phyloP scores from a whole-genome alignment of 2,888 invertebrate species.

The Pristionchus arcanus region DNA sequence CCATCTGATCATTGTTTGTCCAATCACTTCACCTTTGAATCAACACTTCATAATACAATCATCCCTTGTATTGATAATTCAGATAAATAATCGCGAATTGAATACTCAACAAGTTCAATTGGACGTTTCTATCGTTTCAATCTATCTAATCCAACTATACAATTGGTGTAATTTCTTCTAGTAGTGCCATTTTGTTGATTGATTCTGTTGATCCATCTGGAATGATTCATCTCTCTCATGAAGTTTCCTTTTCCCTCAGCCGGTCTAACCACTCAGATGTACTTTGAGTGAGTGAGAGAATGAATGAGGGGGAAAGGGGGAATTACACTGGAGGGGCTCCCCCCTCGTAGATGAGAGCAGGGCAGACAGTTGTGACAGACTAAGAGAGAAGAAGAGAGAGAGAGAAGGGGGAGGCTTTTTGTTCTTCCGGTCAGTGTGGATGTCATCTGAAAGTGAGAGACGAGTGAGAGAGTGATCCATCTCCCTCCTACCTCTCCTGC shows the following conservation, averaged over 20 bases:
- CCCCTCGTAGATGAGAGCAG: neutral
- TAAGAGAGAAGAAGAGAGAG: neutral
- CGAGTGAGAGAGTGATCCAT: neutral
- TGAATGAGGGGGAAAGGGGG: slow-evolving; percentile 20
- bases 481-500: neutral
- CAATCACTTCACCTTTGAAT: neutral
- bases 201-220: neutral
- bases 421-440: slow-evolving; percentile 26
- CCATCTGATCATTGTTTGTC: slow-evolving; percentile 38
- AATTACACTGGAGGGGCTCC: slow-evolving; percentile 22
- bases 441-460: slow-evolving; percentile 26
- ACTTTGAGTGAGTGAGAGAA: slow-evolving; percentile 44
- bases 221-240: slow-evolving; percentile 39
- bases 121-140: slow-evolving; percentile 46
- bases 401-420: neutral
- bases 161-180: neutral
- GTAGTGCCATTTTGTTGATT: neutral
- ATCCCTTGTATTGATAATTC: neutral
- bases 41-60: slow-evolving; percentile 37
- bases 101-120: neutral
- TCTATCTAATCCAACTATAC: slow-evolving; percentile 4
- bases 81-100: slow-evolving; percentile 23
- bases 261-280: slow-evolving; percentile 45
- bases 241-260: slow-evolving; percentile 19
- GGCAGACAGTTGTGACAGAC: slow-evolving; percentile 25